phyloP scores from a whole-genome alignment of 2,888 invertebrate species.

The Parasteatoda lunata region DNA sequence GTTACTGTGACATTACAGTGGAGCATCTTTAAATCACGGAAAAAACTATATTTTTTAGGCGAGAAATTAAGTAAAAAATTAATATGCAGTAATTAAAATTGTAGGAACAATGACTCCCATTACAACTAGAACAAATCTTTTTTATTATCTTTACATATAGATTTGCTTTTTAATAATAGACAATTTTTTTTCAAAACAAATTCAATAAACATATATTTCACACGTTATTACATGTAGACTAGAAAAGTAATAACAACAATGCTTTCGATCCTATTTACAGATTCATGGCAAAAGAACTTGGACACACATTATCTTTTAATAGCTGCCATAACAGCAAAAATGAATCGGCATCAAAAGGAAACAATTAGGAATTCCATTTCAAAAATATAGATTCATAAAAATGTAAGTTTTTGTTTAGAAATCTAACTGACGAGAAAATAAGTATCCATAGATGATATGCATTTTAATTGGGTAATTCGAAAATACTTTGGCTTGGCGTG shows the following conservation, averaged over 20 bases:
- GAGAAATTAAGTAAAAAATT: too few species aligned
- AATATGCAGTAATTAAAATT: too few species aligned
- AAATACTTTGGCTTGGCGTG: constrained; percentile 24
- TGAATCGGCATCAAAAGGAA: constrained; percentile 31
- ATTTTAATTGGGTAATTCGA: neutral
- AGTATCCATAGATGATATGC: neutral
- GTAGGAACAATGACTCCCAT: neutral
- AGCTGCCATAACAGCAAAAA: constrained; percentile 65
- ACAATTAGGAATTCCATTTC: constrained; percentile 6
- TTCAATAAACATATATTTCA: constrained; percentile 24
- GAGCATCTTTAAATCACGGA: too few species aligned
- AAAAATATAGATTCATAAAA: constrained; percentile 21
- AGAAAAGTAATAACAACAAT: constrained; percentile 51
- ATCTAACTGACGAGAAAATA: neutral
- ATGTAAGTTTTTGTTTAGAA: constrained; percentile 20
- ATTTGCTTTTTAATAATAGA: constrained; percentile 57
- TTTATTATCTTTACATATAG: constrained; percentile 50
- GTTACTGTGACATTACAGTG: too few species aligned
- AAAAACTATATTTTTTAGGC: too few species aligned
- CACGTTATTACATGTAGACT: constrained; percentile 43
- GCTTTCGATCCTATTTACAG: constrained; percentile 60
- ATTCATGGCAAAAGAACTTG: constrained; percentile 59
- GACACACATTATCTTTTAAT: constrained; percentile 42
- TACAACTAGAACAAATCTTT: constrained; percentile 64
- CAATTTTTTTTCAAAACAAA: constrained; percentile 30